Evolutionary conservation across 53 echinoderm and acorn worm species (phyloP), one percentile per base, ranked within the genome.

Genomic region (Crossaster papposus): DNA sequence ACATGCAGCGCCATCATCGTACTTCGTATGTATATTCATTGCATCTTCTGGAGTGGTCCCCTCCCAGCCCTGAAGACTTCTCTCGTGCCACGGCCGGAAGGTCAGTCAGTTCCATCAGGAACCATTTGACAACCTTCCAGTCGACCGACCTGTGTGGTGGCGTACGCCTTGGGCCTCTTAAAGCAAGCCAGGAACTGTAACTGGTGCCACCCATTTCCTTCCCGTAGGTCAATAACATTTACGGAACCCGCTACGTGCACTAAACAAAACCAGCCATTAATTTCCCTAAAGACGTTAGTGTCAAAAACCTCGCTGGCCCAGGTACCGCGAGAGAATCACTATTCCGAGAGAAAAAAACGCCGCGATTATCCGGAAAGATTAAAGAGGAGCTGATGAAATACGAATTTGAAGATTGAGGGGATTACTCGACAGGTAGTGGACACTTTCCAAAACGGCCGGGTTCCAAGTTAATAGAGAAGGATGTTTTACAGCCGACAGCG

Each of bases 161-260:
- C n/a, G n/a, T n/a, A n/a, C 9, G 44, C 44, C 44, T 44, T 44
- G 6, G 44, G 44, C 44, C 44, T 44, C 44, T 44, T 44, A 44
- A 44, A 28, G 73, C 23, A 72, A 31, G 63, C 4, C 87, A 87
- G 87, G 87, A 87, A 76, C 72, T 18, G 24, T 35, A 63, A 30
- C 75, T 76, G 77, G 87, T 87, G 87, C 87, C 87, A 51, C 87
- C 87, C 62, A 87, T 72, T 29, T 87, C 87, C 87, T 87, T 77
- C 77, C 24, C 68, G 1, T 24, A 68, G 68, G 68, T 68, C 68
- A 68, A 68, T 28, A 68, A 28, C 68, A 26, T 54, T 64, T 26
- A 51, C 28, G 53, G 51, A 79, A 51, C 53, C 79, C 14, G 44
- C 3, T 81, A 23, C 68, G 17, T 11, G 50, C 53, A 8, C 30